Conservation (phyloP, 2,888 invertebrate species). For the Beris morrisii region DNA sequence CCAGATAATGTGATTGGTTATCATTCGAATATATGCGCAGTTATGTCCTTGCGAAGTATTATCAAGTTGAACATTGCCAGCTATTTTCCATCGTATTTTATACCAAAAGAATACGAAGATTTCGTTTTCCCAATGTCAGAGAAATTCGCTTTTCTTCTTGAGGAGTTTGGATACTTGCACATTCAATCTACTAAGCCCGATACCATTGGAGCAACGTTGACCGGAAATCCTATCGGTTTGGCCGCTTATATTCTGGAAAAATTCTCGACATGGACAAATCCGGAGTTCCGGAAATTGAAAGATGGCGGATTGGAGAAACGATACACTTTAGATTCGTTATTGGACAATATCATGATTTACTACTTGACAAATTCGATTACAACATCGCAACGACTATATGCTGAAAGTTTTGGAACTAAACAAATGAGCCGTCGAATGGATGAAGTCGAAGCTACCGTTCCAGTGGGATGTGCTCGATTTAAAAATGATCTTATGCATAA, state of each 20-base stretch:
- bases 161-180: slow-evolving; percentile 69
- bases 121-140: slow-evolving; percentile 57
- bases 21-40: slow-evolving; percentile 66
- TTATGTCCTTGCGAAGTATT: slow-evolving; percentile 46
- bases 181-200: slow-evolving; percentile 88
- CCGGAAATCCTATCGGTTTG: slow-evolving; percentile 72
- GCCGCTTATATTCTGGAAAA: slow-evolving; percentile 91
- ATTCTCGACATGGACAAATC: slow-evolving; percentile 73
- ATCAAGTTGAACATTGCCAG: slow-evolving; percentile 58
- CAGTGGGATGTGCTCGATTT: slow-evolving; percentile 74
- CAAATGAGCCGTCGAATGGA: slow-evolving; percentile 45
- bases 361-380: slow-evolving; percentile 73
- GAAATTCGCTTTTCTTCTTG: slow-evolving; percentile 45
- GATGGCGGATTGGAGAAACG: slow-evolving; percentile 67
- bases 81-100: slow-evolving; percentile 62
- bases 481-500: slow-evolving; percentile 67
- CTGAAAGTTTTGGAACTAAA: slow-evolving; percentile 58
- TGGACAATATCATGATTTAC: slow-evolving; percentile 81
- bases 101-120: slow-evolving; percentile 58
- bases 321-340: slow-evolving; percentile 58
- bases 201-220: slow-evolving; percentile 65
- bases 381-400: slow-evolving; percentile 70
- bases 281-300: slow-evolving; percentile 54
- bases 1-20: slow-evolving; percentile 63
- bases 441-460: slow-evolving; percentile 67